Conservation (phyloP, 2,888 invertebrate genomes). For the Aphrophora alni region DNA sequence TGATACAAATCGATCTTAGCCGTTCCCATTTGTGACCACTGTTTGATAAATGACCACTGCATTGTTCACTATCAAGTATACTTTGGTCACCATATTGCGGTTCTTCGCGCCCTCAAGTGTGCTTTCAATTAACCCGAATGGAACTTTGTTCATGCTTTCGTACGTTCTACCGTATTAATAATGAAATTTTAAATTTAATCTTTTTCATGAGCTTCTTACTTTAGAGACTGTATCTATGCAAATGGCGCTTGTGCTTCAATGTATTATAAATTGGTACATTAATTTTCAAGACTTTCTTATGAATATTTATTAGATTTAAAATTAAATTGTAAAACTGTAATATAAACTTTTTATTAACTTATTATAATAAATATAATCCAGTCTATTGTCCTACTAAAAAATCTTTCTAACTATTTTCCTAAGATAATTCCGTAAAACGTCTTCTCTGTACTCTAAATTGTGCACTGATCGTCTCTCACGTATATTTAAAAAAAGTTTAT, state of each 20-base stretch:
- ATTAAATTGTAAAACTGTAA: neutral
- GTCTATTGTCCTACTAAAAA: neutral
- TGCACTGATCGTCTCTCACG: too few relatives aligned
- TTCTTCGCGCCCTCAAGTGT: neutral
- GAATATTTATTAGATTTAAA: neutral
- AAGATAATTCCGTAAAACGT: too few relatives aligned
- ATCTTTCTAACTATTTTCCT: too few relatives aligned
- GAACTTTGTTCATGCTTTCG: neutral
- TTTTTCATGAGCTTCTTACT: neutral
- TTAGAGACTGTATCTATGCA: neutral
- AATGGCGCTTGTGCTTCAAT: neutral
- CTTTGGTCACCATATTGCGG: neutral
- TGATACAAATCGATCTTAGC: neutral
- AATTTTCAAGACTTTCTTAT: neutral
- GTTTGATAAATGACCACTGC: neutral
- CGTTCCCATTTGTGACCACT: conserved; percentile 9
- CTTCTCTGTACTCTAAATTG: too few relatives aligned
- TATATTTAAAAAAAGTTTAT: too few relatives aligned
- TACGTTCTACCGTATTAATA: neutral
- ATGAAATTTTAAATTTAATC: neutral
- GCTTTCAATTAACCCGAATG: neutral
- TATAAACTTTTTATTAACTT: neutral
- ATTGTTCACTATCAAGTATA: neutral
- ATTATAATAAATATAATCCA: neutral
- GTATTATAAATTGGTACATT: neutral